These are phyloP conservation scores for Dendrocincla tyrannina DNA, from an alignment of 2,797 vertebrate species.

Conservation along the genomic window DNA sequence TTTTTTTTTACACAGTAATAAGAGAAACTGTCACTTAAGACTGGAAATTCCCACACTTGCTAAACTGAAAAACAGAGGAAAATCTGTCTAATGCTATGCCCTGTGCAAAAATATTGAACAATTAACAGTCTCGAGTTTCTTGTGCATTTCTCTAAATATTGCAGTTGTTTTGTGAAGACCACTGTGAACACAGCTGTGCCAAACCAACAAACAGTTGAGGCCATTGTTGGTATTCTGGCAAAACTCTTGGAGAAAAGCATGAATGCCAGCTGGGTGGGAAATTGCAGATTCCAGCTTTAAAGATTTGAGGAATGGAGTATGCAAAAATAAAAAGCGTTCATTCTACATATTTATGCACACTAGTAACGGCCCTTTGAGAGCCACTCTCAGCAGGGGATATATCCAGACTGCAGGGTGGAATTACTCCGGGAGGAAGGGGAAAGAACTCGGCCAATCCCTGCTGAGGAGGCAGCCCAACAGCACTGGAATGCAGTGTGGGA, in stretches of 20 bases:
- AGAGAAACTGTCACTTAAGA: conserved; percentile 1
- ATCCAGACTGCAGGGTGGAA: background rate
- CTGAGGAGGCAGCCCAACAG: background rate
- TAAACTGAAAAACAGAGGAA: background rate
- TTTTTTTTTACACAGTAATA: background rate
- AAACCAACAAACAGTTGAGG: conserved; percentile 28
- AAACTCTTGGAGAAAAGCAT: background rate
- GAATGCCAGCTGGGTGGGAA: conserved; percentile 40
- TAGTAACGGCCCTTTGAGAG: background rate
- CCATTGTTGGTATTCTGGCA: conserved; percentile 52
- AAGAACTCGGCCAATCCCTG: fast-evolving
- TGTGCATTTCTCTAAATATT: conserved; percentile 36
- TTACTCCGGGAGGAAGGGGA: background rate
- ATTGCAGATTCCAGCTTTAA: background rate
- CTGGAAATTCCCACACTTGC: conserved; percentile 28
- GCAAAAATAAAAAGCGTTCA: background rate
- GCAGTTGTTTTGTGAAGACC: conserved; percentile 38
- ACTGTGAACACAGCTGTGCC: conserved; percentile 43
- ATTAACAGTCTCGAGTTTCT: background rate
- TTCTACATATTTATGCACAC: background rate
- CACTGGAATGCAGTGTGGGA: background rate
- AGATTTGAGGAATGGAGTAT: background rate
- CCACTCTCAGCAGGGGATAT: background rate
- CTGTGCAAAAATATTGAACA: conserved; percentile 32
- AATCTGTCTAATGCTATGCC: conserved; percentile 5